Evolutionary conservation across 2,888 invertebrate species (phyloP).

Genomic region (Blastobasis adustella): DNA sequence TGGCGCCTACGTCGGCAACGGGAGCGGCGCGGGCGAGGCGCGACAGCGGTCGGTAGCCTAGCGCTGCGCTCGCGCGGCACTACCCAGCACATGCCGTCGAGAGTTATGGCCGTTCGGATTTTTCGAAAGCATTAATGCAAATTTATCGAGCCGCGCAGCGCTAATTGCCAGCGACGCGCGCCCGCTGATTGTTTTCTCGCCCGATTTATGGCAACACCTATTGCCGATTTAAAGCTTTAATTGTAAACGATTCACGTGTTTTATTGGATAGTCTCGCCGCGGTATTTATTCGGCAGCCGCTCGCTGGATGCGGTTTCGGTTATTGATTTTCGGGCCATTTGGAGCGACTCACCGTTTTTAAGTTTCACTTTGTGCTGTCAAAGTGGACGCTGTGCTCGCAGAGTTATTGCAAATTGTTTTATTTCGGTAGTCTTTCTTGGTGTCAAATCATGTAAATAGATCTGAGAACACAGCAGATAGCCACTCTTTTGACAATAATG

Average conservation of each 20-base stretch:
- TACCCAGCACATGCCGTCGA: constrained; percentile 57
- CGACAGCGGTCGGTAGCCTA: too few species aligned
- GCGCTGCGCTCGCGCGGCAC: constrained; percentile 25
- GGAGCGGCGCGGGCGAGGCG: too few species aligned
- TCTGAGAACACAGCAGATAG: too few species aligned
- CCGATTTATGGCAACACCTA: constrained; percentile 75
- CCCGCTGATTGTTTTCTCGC: constrained; percentile 72
- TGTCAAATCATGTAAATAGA: too few species aligned
- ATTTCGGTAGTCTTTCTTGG: too few species aligned
- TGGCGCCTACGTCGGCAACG: too few species aligned
- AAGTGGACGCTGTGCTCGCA: constrained; percentile 22
- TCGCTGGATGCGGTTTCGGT: constrained; percentile 55
- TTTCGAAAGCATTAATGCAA: constrained; percentile 75
- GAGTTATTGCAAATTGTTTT: too few species aligned
- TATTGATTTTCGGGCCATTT: constrained; percentile 59
- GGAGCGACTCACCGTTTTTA: constrained; percentile 33
- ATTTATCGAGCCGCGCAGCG: constrained; percentile 72
- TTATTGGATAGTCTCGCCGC: constrained; percentile 68
- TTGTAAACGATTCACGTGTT: constrained; percentile 74
- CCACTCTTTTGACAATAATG: too few species aligned
- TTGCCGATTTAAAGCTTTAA: constrained; percentile 75
- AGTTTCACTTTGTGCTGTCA: constrained; percentile 33
- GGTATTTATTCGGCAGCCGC: constrained; percentile 63
- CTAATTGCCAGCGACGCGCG: constrained; percentile 71
- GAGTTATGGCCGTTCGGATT: constrained; percentile 71